Base-by-base conservation (phyloP, 2,888 invertebrate species). In the Arctia plantaginis region DNA sequence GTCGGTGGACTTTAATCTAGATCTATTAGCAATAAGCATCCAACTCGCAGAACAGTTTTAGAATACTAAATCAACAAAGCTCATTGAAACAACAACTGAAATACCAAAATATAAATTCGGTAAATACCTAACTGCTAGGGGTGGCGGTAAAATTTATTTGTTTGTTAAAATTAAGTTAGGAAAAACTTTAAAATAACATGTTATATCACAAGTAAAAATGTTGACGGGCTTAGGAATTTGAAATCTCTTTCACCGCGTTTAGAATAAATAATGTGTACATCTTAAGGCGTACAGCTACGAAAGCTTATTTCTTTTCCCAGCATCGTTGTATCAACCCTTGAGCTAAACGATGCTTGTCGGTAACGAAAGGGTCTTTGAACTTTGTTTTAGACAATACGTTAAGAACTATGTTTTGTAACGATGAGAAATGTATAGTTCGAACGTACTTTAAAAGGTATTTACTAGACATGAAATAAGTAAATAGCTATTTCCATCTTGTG, bases 41-140 rank as follows among this genome's bases (percentile, higher is more conserved):
- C 2, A 30, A 59, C 27, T 15, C 59, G 59, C 59, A 13, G 27
- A 39, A 39, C 44, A 62, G 74, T 69, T 51, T 62, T 23, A 55
- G n/a, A 66, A 67, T 73, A 82, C 80, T 76, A 72, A 81, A 78
- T 76, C 76, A 82, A 79, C 77, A 79, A 72, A 70, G 69, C 70
- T 74, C 77, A 69, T 75, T 66, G 30, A 74, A 77, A 73, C 74
- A 71, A 75, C 13, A 67, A 66, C 59, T 71, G n/a, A 59, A 51
- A 59, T 27, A 62, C 75, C 73, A 70, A 70, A 74, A 71, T 71
- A 68, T 27, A 69, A 66, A 77, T 73, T 75, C 66, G 44, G n/a
- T 76, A 70, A 59, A 30, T 59, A 59, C 27, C 27, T 4, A 68
- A 68, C n/a, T n/a, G 10, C 10, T 41, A 30, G 13, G 23, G 23